Evolutionary conservation across 2,888 invertebrate genomes (phyloP).

Genomic region (Orthosia incerta): DNA sequence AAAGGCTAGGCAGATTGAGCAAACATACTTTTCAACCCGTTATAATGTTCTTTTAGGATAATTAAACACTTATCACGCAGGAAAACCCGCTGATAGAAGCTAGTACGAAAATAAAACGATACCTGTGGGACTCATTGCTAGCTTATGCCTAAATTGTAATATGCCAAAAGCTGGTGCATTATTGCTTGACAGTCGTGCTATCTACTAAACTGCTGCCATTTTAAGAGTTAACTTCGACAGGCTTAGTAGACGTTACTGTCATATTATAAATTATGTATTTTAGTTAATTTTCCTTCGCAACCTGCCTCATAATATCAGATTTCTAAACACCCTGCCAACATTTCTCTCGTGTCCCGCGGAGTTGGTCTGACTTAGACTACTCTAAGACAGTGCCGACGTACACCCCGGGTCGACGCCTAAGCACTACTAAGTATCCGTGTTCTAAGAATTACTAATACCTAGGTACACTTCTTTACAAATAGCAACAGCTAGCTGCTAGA

Average conservation of each 20-base stretch:
- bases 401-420: slow-evolving; percentile 38
- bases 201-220: not conserved
- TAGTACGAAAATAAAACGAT: not conserved
- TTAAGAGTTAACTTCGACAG: not conserved
- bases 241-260: not conserved
- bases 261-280: slow-evolving; percentile 2
- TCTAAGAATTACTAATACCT: slow-evolving; percentile 7
- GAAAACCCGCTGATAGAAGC: too few relatives aligned
- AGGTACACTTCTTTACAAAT: slow-evolving; percentile 4
- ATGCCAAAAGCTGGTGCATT: not conserved
- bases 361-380: slow-evolving; percentile 20
- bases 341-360: slow-evolving; percentile 44
- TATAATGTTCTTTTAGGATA: too few relatives aligned
- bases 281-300: slow-evolving; percentile 22
- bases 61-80: too few relatives aligned
- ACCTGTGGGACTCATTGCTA: not conserved
- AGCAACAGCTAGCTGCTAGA: slow-evolving; percentile 44
- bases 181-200: not conserved
- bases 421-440: slow-evolving; percentile 13
- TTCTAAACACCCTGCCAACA: slow-evolving; percentile 40
- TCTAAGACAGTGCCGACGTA: slow-evolving; percentile 49
- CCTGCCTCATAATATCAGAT: slow-evolving; percentile 36
- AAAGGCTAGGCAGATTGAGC: too few relatives aligned
- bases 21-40: too few relatives aligned
- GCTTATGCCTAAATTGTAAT: not conserved